Percentiles rank a stretch among this genome's conserved stretches.
These are phyloP conservation scores for Pseudorhiza aurosa DNA, from an alignment of 30 jellyfish, hydroid and myxozoan species.

Conservation along the genomic window DNA sequence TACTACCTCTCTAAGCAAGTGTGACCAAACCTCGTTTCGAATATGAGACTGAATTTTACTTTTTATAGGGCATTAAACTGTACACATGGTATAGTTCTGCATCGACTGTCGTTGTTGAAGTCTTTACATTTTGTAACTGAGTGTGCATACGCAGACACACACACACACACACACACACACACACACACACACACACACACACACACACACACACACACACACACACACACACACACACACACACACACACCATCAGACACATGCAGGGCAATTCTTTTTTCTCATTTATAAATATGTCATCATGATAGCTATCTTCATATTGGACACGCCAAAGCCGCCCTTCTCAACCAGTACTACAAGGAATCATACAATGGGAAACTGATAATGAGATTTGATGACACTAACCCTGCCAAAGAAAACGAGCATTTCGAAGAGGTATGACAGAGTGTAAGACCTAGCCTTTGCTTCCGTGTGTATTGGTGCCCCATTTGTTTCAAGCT, in stretches of 20 bases:
- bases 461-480: not conserved
- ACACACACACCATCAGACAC: slow-evolving; percentile 8
- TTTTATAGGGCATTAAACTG: too few relatives aligned
- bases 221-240: slow-evolving; percentile 22
- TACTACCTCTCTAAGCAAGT: too few relatives aligned
- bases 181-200: too few relatives aligned
- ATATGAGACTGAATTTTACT: too few relatives aligned
- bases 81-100: too few relatives aligned
- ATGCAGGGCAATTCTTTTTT: not conserved
- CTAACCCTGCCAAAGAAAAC: slow-evolving; percentile 98
- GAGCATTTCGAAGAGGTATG: slow-evolving; percentile 92
- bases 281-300: slow-evolving; percentile 4
- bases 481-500: too few relatives aligned
- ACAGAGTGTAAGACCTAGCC: not conserved
- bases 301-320: slow-evolving; percentile 88
- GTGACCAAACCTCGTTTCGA: too few relatives aligned
- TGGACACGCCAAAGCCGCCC: slow-evolving; percentile 99
- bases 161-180: too few relatives aligned
- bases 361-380: slow-evolving; percentile 91
- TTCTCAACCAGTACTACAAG: slow-evolving; percentile 92
- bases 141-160: too few relatives aligned
- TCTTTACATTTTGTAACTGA: too few relatives aligned
- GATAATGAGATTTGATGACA: slow-evolving; percentile 96
- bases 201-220: too few relatives aligned
- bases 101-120: too few relatives aligned